These are phyloP conservation scores for Lampris megalopsis DNA, from an alignment of 2,113 vertebrate species.

Conservation along the genomic window DNA sequence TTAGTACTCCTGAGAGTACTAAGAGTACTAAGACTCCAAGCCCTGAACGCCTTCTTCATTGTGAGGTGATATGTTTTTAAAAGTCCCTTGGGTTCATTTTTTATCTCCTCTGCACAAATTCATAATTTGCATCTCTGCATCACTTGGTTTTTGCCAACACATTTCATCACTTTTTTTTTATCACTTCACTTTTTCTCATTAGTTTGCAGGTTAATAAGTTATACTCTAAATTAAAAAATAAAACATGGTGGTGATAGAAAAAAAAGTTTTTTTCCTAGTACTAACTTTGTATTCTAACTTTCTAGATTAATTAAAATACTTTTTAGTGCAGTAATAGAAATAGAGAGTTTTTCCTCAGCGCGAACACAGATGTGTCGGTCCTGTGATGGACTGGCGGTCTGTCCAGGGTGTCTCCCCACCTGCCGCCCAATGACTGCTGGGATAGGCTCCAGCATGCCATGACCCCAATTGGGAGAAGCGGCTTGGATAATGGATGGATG, in stretches of 20 bases:
- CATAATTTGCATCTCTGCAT: constrained; percentile 10
- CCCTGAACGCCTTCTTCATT: not conserved
- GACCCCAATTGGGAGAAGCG: too few relatives aligned
- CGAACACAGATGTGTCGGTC: too few relatives aligned
- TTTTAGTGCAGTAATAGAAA: too few relatives aligned
- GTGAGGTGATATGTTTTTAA: not conserved
- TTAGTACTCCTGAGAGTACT: not conserved
- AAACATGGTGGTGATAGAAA: too few relatives aligned
- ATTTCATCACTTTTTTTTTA: constrained; percentile 55
- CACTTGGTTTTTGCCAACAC: constrained; percentile 35
- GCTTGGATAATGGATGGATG: constrained; percentile 32
- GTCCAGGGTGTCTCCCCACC: too few relatives aligned
- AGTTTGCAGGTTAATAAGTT: constrained; percentile 40
- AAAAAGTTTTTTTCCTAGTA: constrained; percentile 10
- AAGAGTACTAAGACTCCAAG: not conserved
- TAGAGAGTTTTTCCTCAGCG: too few relatives aligned
- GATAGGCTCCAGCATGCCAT: too few relatives aligned
- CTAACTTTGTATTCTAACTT: constrained; percentile 21
- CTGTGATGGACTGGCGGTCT: too few relatives aligned
- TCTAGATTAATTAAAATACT: not conserved
- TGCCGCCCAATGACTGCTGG: too few relatives aligned
- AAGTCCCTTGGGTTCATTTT: not conserved
- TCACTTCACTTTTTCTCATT: constrained; percentile 51
- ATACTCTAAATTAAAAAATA: constrained; percentile 25
- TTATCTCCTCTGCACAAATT: constrained; percentile 1